Percentiles rank a stretch among this genome's conserved stretches.
Conservation (phyloP, 2,797 vertebrate genomes). For the Yasuhikotakia modesta region DNA sequence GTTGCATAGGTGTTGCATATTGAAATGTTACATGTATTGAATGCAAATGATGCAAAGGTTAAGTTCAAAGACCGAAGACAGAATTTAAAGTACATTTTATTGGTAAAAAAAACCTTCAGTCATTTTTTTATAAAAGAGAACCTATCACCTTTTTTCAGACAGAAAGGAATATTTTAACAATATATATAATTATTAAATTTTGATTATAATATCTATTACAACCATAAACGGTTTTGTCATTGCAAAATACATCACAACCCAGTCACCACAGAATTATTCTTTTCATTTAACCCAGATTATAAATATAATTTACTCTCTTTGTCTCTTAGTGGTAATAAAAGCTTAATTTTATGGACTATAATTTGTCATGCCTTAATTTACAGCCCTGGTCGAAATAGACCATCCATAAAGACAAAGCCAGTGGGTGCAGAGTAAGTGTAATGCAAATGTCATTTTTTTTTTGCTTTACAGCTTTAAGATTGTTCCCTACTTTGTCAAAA, state of each 20-base stretch:
- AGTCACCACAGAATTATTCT: conserved; percentile 19
- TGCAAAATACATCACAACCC: conserved; percentile 19
- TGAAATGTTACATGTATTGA: not conserved
- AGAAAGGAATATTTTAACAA: not conserved
- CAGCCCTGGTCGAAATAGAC: conserved; percentile 66
- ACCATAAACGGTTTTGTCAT: conserved; percentile 18
- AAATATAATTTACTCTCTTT: conserved; percentile 43
- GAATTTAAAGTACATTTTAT: too few species aligned
- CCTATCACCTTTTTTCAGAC: not conserved
- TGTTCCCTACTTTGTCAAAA: conserved; percentile 19
- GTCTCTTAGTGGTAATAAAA: conserved; percentile 62
- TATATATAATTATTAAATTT: too few species aligned
- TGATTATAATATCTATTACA: conserved; percentile 12
- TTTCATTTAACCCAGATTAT: conserved; percentile 36
- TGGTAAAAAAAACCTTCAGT: not conserved
- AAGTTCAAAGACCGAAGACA: not conserved
- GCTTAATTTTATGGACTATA: conserved; percentile 68
- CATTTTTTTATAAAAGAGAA: not conserved
- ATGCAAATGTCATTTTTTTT: conserved; percentile 67
- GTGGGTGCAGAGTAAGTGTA: conserved; percentile 43
- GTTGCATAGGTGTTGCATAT: conserved; percentile 8
- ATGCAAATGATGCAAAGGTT: not conserved
- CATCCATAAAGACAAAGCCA: conserved; percentile 64
- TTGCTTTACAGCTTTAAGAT: conserved; percentile 41
- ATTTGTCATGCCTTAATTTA: conserved; percentile 70